These are phyloP conservation scores for Pocillopora meandrina DNA, from an alignment of 92 coral and sea anemone genomes.

Conservation along the genomic window DNA sequence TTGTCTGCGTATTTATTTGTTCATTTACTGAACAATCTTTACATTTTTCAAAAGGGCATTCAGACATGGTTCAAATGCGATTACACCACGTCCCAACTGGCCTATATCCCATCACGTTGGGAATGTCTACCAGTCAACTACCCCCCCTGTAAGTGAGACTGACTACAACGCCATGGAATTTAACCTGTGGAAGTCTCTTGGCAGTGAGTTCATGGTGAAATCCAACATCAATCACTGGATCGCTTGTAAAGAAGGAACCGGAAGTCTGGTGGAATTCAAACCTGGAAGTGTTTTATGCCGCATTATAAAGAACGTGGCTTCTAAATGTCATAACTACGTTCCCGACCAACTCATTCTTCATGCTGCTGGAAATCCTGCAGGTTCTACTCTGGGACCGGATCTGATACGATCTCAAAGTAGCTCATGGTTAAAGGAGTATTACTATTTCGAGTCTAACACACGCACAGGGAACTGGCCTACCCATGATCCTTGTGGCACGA, in stretches of 20 bases:
- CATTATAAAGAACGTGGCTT: slow-evolving; percentile 29
- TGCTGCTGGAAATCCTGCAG: slow-evolving; percentile 44
- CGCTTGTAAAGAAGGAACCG: slow-evolving; percentile 52
- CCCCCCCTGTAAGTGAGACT: slow-evolving; percentile 49
- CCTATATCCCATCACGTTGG: slow-evolving; percentile 17
- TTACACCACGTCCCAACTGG: slow-evolving; percentile 74
- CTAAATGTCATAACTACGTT: slow-evolving; percentile 51
- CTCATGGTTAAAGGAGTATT: slow-evolving; percentile 49
- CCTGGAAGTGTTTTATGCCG: slow-evolving; percentile 27
- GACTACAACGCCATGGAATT: slow-evolving; percentile 56
- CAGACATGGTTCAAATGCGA: slow-evolving; percentile 42
- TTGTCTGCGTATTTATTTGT: background rate
- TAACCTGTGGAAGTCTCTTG: slow-evolving; percentile 56
- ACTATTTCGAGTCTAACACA: slow-evolving; percentile 62
- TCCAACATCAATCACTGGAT: slow-evolving; percentile 81
- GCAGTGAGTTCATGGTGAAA: slow-evolving; percentile 71
- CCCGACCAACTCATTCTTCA: slow-evolving; percentile 42
- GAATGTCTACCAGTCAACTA: slow-evolving; percentile 50
- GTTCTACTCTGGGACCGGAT: slow-evolving; percentile 48
- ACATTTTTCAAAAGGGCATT: slow-evolving; percentile 16
- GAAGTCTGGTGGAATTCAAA: slow-evolving; percentile 49
- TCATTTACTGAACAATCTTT: background rate
- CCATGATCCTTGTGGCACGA: slow-evolving; percentile 73
- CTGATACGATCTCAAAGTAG: slow-evolving; percentile 43
- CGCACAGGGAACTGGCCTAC: slow-evolving; percentile 65